Conservation (phyloP, 2,888 invertebrate species). For the Caenorhabditis afra region DNA sequence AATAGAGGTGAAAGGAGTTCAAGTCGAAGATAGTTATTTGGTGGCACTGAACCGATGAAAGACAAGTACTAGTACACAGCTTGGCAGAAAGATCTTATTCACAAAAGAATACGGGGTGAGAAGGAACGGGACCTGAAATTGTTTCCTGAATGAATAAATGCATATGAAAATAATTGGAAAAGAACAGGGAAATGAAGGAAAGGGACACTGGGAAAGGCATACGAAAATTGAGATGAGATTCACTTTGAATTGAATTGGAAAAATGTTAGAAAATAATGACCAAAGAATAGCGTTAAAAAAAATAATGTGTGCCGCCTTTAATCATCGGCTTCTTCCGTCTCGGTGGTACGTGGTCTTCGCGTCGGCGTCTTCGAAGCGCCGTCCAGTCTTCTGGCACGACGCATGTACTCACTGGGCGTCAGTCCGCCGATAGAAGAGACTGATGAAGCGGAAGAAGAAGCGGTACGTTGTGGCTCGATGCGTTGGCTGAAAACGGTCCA, state of each 20-base stretch:
- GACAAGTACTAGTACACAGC: too few species aligned
- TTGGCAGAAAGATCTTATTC: conserved; percentile 1
- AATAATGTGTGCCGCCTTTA: neutral
- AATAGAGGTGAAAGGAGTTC: too few species aligned
- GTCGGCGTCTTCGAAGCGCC: conserved; percentile 40
- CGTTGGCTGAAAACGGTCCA: neutral
- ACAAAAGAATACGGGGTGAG: conserved; percentile 21
- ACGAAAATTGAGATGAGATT: conserved; percentile 2
- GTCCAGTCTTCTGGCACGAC: conserved; percentile 22
- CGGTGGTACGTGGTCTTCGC: neutral
- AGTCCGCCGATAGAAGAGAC: conserved; percentile 2
- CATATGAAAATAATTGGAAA: conserved; percentile 3
- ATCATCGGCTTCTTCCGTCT: conserved; percentile 12
- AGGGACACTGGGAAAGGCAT: neutral
- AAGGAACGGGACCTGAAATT: neutral
- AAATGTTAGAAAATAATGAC: conserved; percentile 2
- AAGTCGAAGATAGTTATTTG: too few species aligned
- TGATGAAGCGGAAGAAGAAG: conserved; percentile 11
- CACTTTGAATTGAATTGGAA: conserved; percentile 4
- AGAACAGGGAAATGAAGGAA: conserved; percentile 2
- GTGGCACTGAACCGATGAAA: too few species aligned
- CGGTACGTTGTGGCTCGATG: conserved; percentile 10
- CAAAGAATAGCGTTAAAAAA: neutral
- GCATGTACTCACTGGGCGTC: conserved; percentile 47
- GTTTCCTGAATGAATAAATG: neutral